These are phyloP conservation scores for Leptobrachium leishanense DNA, from an alignment of 2,113 vertebrate species.

Conservation along the genomic window DNA sequence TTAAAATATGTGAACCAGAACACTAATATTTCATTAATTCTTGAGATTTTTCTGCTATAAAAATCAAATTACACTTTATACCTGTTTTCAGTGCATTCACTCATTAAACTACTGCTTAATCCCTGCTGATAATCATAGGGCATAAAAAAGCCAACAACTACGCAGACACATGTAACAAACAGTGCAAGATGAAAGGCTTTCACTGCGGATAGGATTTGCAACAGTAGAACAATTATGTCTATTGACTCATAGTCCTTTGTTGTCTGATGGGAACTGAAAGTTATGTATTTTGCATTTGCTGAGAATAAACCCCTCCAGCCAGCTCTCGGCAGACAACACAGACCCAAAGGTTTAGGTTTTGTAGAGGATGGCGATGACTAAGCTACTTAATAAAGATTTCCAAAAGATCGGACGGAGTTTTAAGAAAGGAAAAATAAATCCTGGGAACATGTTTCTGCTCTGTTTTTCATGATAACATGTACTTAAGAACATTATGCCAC, in stretches of 20 bases:
- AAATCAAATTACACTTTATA: background rate
- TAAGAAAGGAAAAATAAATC: background rate
- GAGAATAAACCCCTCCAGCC: background rate
- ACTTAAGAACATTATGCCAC: conserved; percentile 29
- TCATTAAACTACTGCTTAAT: background rate
- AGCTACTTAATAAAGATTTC: conserved; percentile 2
- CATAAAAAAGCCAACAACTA: background rate
- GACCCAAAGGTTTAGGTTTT: background rate
- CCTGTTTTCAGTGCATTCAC: background rate
- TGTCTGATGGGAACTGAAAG: background rate
- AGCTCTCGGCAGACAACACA: background rate
- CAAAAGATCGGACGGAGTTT: background rate
- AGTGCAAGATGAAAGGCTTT: background rate
- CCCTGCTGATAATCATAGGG: no score
- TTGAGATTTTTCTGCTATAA: no score
- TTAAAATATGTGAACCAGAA: no score
- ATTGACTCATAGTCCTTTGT: background rate
- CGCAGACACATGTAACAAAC: background rate
- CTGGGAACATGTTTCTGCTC: conserved; percentile 4
- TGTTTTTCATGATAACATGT: background rate
- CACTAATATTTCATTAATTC: no score
- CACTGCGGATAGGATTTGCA: background rate
- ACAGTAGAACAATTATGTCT: background rate
- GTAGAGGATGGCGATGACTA: background rate
- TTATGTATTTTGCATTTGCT: background rate